phyloP scores from a whole-genome alignment of 2,113 vertebrate genomes.

The Lepus europaeus region DNA sequence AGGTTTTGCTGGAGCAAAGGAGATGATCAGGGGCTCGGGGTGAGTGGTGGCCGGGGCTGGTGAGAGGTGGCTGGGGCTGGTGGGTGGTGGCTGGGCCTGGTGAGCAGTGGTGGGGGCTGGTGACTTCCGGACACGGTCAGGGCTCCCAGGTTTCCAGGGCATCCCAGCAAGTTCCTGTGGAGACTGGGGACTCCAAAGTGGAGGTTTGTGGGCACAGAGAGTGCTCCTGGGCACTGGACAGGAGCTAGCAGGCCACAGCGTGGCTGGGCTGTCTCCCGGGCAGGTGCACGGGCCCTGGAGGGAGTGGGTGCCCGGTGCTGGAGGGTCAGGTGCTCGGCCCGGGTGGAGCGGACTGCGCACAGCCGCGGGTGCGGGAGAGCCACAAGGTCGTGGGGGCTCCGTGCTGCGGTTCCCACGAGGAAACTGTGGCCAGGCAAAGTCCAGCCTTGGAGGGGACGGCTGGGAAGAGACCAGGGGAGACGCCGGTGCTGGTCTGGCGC shows the following conservation, averaged over 20 bases:
- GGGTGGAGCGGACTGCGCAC: background rate
- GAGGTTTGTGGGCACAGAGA: background rate
- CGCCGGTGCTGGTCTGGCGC: background rate
- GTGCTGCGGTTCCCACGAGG: background rate
- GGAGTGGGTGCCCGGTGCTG: fast-evolving
- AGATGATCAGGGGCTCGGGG: background rate
- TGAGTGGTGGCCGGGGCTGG: no score
- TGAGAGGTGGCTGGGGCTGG: no score
- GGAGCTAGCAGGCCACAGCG: fast-evolving
- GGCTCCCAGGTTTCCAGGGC: background rate
- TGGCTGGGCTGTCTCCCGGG: background rate
- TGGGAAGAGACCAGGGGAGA: background rate
- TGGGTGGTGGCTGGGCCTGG: no score
- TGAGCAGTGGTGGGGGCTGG: no score
- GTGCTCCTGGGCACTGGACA: fast-evolving
- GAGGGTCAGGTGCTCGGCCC: no score
- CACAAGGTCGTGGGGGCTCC: background rate
- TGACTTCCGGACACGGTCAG: no score
- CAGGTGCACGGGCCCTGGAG: background rate
- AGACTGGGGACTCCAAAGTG: background rate
- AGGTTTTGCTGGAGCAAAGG: background rate
- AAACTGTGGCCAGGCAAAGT: background rate
- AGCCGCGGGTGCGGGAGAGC: background rate
- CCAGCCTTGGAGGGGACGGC: background rate
- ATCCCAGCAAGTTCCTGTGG: background rate